Conservation (phyloP, 2,888 invertebrate species). For the Drosophila subquinaria region DNA sequence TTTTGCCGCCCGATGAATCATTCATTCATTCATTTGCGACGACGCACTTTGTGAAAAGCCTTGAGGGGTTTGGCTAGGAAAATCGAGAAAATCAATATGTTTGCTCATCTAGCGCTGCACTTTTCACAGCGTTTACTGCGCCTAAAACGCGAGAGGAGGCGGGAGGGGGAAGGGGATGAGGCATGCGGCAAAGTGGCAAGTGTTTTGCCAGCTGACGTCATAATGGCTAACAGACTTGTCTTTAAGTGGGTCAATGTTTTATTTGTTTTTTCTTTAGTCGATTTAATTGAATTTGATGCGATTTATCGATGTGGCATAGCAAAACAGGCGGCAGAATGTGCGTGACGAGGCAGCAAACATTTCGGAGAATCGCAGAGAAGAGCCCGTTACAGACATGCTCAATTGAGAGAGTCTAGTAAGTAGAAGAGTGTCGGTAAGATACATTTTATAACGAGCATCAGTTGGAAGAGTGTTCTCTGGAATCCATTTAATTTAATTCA, state of each 20-base stretch:
- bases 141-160: not conserved
- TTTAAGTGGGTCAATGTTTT: conserved; percentile 70
- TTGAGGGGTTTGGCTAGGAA: conserved; percentile 17
- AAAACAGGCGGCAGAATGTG: conserved; percentile 17
- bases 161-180: conserved; percentile 2
- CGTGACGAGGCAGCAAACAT: conserved; percentile 13
- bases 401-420: conserved; percentile 5
- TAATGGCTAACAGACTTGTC: conserved; percentile 55
- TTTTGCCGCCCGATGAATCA: conserved; percentile 56
- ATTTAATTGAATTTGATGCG: conserved; percentile 64
- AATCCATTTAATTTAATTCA: too few species aligned
- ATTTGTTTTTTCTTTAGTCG: conserved; percentile 54
- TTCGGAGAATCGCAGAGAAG: conserved; percentile 10
- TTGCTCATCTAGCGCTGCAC: conserved; percentile 55
- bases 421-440: not conserved
- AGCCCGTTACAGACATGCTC: not conserved
- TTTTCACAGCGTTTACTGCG: conserved; percentile 46
- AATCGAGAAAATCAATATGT: conserved; percentile 66
- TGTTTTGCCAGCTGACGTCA: conserved; percentile 62
- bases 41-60: conserved; percentile 30
- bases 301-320: conserved; percentile 37
- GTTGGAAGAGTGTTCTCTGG: not conserved
- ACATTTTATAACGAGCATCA: not conserved
- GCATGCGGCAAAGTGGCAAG: conserved; percentile 15
- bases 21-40: conserved; percentile 31